Evolutionary conservation across 2,797 vertebrate genomes (phyloP).

Genomic region (Percopsis omiscomaycus): DNA sequence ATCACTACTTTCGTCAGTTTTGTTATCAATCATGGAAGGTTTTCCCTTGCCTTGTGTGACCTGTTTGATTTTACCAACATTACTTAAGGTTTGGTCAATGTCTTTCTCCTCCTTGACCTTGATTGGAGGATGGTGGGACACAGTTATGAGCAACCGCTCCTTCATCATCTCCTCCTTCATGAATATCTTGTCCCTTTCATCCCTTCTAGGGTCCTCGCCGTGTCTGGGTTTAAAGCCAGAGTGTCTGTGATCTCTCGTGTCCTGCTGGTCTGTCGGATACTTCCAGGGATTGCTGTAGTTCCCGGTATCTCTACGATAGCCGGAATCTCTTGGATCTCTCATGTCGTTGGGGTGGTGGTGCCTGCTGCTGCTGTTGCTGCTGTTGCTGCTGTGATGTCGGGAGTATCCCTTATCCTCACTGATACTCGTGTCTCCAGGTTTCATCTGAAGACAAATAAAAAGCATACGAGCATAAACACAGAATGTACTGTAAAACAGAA

Average conservation of each 20-base stretch:
- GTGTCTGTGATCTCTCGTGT: conserved; percentile 18
- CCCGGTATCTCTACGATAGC: neutral
- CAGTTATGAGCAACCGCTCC: conserved; percentile 61
- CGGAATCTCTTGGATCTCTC: conserved; percentile 19
- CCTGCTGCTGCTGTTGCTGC: conserved; percentile 5
- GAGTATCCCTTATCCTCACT: conserved; percentile 28
- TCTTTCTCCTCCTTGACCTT: conserved; percentile 33
- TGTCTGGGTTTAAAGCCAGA: conserved; percentile 15
- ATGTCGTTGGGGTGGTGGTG: conserved; percentile 17
- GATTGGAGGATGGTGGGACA: conserved; percentile 28
- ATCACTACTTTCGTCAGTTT: conserved; percentile 31
- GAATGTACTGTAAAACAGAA: neutral
- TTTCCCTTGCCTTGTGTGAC: conserved; percentile 6
- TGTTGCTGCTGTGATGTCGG: neutral
- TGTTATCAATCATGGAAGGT: conserved; percentile 5
- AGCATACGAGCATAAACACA: neutral
- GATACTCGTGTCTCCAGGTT: conserved; percentile 20
- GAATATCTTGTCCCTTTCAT: conserved; percentile 17
- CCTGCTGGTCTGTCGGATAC: conserved; percentile 10
- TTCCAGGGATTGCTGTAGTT: conserved; percentile 12
- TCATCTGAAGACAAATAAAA: conserved; percentile 26
- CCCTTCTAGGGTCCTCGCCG: neutral
- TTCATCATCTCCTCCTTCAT: conserved; percentile 57
- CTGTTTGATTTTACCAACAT: conserved; percentile 21
- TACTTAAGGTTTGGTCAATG: conserved; percentile 3